Base-by-base conservation (phyloP, 2,113 vertebrate genomes). In the Ciconia stormi region DNA sequence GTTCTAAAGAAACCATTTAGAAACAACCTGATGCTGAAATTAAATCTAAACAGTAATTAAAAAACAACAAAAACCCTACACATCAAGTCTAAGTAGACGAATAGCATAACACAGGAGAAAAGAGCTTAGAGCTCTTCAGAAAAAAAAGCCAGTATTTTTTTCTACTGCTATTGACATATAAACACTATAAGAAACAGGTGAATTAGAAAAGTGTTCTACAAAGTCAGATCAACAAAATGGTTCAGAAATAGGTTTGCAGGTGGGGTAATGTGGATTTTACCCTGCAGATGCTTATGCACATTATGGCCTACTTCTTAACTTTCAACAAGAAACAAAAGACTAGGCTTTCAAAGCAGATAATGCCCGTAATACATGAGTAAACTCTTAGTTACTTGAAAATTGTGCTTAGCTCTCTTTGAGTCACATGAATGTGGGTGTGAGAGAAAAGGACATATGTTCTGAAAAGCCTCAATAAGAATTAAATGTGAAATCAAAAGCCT, bases 391-490 rank as follows among this genome's bases (percentile, higher is more conserved):
- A 42, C 8, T 23, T 62, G 40, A 94, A 92, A 93, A 92, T 29
- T 77, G 38, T 47, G 62, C 66, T 77, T 82, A 88, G 81, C 70
- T 85, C 15, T 80, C 79, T 91, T 90, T 95, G 91, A 94, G 70
- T 95, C 85, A 95, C 87, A 88, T 34, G 23, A 94, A 72, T 53
- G 78, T 89, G 74, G 94, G 74, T 53, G 89, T 85, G 55, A 82
- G 38, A 71, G 73, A 89, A 92, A 82, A 93, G 14, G 42, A 82
- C 63, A 90, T 77, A 34, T 21, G 71, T 55, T 87, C 78, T 91
- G 67, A 85, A 90, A 94, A 81, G 3, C 38, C 16, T 86, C 58
- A 86, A n/a, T 10, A 80, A 80, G 32, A 66, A 62, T 63, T 65
- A 86, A 59, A 86, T 13, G 80, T 63, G 42, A 90, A 92, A 61